Base-by-base conservation (phyloP, 1,140 invertebrate species). In the Carcinoscorpius rotundicauda region DNA sequence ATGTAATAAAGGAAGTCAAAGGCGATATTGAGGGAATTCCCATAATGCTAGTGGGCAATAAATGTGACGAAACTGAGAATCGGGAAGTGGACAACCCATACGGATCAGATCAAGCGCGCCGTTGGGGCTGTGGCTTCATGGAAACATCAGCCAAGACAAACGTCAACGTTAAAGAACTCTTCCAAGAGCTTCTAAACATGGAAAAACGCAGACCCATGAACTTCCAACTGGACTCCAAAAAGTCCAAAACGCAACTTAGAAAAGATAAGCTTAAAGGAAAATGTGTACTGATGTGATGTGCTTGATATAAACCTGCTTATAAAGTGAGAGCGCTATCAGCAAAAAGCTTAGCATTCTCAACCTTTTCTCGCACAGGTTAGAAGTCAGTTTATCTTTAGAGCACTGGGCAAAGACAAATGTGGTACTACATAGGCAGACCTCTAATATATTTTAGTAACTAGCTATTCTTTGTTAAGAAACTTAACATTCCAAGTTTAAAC, bases 121-220 rank as follows among this genome's bases (percentile, higher is more conserved):
- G 83, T 58, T 98, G 95, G 95, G 87, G 89, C 62, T 94, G 94
- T 74, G 93, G 89, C 64, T 98, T 96, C 76, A 91, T 98, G 84
- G 96, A 99, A 79, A 98, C 96, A 4, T 97, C 94, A 3, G 97
- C 97, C 9, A 99, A 98, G 82, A 98, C 91, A 68, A 98, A 98
- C 79, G 89, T 95, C 79, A 98, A 98, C 79, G 94, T 98, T 4
- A 97, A 94, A 74, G 93, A 97, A 77, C 82, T 98, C n/a, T 81
- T 82, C 71, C 76, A 80, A 57, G 70, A 82, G 79, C 82, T 98
- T 61, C 81, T 98, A 64, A 95, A 96, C 75, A 85, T 98, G 81
- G 95, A 98, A 78, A 98, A 96, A 77, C 90, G 93, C 71, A 83
- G 95, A 72, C 92, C 91, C 73, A 94, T 98, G 70, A 94, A 91